These are phyloP conservation scores for Barypeithes pellucidus DNA, from an alignment of 2,888 invertebrate species.

Conservation along the genomic window DNA sequence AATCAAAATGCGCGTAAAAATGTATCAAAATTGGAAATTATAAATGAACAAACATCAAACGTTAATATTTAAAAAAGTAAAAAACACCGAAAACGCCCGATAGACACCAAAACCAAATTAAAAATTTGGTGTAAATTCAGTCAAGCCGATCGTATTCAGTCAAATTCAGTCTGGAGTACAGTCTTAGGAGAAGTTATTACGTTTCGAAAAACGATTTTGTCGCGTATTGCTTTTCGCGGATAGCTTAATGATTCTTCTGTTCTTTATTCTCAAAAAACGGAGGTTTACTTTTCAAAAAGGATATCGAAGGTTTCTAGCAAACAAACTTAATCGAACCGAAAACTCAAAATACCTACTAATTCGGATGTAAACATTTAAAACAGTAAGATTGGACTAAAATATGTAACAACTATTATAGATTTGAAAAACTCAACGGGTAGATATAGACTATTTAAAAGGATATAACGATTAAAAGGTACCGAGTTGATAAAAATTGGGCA, in stretches of 20 bases:
- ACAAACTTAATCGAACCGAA: neutral
- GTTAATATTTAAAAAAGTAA: slow-evolving; percentile 55
- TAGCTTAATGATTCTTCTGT: slow-evolving; percentile 1
- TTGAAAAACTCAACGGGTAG: slow-evolving; percentile 55
- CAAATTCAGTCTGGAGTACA: slow-evolving; percentile 68
- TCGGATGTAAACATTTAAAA: slow-evolving; percentile 29
- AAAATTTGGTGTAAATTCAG: slow-evolving; percentile 64
- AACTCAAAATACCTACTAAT: neutral
- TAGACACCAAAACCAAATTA: slow-evolving; percentile 57
- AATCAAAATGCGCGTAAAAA: slow-evolving; percentile 59
- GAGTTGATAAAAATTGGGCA: slow-evolving; percentile 56
- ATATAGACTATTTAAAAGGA: slow-evolving; percentile 60
- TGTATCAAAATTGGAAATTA: slow-evolving; percentile 62
- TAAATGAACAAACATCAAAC: slow-evolving; percentile 62
- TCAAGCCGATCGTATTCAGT: slow-evolving; percentile 66
- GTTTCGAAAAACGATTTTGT: slow-evolving; percentile 55
- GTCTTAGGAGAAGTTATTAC: slow-evolving; percentile 65
- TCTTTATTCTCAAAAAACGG: slow-evolving; percentile 10
- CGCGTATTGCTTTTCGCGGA: slow-evolving; percentile 61
- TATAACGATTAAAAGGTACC: slow-evolving; percentile 58
- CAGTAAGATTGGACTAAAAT: slow-evolving; percentile 38
- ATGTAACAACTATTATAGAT: slow-evolving; percentile 40
- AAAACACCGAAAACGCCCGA: slow-evolving; percentile 55
- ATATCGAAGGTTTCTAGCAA: neutral
- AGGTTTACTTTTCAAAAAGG: neutral